Conservation (phyloP, 2,888 invertebrate species). For the Idaea straminata region DNA sequence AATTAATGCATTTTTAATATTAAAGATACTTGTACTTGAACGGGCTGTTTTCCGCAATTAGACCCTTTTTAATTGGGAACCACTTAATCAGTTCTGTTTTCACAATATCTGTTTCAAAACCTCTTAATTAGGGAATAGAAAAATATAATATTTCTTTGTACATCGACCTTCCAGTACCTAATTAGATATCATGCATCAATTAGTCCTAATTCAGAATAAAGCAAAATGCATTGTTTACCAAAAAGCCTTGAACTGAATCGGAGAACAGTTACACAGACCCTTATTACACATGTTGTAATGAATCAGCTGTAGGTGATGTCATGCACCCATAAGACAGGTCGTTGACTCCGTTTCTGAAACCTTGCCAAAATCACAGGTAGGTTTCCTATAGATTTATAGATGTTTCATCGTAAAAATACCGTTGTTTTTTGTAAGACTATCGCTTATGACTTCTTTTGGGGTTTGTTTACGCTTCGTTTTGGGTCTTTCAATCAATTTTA, state of each 20-base stretch:
- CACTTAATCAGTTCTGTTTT: not conserved
- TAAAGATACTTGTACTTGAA: too few relatives aligned
- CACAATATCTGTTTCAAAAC: not conserved
- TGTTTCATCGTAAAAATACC: conserved; percentile 7
- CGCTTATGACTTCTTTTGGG: conserved; percentile 7
- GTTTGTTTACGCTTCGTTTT: conserved; percentile 1
- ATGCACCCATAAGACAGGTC: conserved; percentile 24
- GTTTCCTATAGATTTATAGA: conserved; percentile 6
- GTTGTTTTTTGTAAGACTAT: conserved; percentile 12
- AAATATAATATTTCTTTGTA: conserved; percentile 10
- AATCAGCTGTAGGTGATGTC: conserved; percentile 31
- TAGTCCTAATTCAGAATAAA: conserved; percentile 14
- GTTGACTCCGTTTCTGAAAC: conserved; percentile 27
- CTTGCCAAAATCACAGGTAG: conserved; percentile 28
- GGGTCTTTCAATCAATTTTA: not conserved
- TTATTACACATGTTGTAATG: conserved; percentile 20
- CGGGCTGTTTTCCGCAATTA: too few relatives aligned
- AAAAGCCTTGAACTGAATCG: conserved; percentile 27
- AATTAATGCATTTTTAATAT: too few relatives aligned
- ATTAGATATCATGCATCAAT: conserved; percentile 19
- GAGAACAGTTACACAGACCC: conserved; percentile 22
- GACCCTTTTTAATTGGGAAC: too few relatives aligned
- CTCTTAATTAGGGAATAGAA: not conserved
- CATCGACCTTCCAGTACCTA: conserved; percentile 12
- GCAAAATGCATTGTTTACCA: conserved; percentile 22